A percentile compares a stretch with the other conserved stretches of the same genome.
Conservation (phyloP, 2,113 vertebrate species). For the Raja brachyura region DNA sequence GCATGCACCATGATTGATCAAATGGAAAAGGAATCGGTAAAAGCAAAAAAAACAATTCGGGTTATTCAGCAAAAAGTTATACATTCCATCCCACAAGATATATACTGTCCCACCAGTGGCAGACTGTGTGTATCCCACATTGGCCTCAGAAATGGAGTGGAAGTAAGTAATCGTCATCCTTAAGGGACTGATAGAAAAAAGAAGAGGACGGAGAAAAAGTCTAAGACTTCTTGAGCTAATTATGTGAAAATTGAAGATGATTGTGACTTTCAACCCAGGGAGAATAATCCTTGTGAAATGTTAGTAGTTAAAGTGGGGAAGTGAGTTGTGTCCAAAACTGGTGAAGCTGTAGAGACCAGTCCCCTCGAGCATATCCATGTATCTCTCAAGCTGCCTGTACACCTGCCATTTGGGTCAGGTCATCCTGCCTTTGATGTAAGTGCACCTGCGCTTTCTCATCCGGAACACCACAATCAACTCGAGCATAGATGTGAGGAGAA, state of each 20-base stretch:
- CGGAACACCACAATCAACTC: neutral
- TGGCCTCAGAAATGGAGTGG: no score
- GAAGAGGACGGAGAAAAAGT: neutral
- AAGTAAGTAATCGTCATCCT: no score
- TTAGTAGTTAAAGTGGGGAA: no score
- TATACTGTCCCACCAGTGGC: no score
- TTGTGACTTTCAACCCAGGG: neutral
- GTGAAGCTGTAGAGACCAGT: neutral
- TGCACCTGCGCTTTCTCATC: neutral
- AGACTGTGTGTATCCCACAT: no score
- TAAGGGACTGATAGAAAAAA: no score
- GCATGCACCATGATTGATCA: no score
- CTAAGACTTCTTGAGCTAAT: neutral
- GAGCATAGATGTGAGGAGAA: neutral
- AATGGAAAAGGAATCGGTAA: no score
- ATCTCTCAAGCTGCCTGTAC: neutral
- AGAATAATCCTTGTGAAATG: neutral
- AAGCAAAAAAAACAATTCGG: no score
- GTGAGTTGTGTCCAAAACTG: no score
- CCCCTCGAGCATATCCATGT: neutral
- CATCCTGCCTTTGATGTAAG: neutral
- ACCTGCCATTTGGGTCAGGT: neutral
- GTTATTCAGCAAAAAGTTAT: no score
- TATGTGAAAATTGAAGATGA: neutral
- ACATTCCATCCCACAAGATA: no score